Evolutionary conservation across 2,113 vertebrate genomes (phyloP), one percentile per base, ranked within the genome.

Genomic region (Oreocharis arfaki): DNA sequence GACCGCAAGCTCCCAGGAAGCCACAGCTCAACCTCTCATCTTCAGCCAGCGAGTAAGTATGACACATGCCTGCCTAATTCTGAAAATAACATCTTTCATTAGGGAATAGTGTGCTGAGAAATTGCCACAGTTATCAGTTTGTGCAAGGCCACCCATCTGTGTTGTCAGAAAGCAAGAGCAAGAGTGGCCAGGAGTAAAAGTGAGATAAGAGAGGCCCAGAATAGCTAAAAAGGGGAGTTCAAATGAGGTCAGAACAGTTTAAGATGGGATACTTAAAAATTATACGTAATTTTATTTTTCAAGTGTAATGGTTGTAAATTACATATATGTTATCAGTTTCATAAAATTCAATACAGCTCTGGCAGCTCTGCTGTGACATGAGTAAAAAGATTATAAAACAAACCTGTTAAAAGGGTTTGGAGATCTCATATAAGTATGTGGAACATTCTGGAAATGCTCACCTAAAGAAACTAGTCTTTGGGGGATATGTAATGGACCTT

Each of bases 201-300:
- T 42, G 89, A 96, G 97, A 97, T 97, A 97, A 97, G 92, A 92
- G 94, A 91, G 94, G 95, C 92, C 93, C 96, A 88, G 90, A 94
- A 97, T 89, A 84, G 53, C 89, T 89, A 91, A 95, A 95, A 95
- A 63, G 85, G 92, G 87, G 78, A 96, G 97, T 97, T 97, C 96
- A 97, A 92, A 84, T 90, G 57, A 97, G 97, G 97, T 93, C 96
- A 97, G 67, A 90, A 90, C 39, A 79, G 67, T 92, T 94, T 81
- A 84, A 94, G 68, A 81, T 20, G 35, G 68, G 49, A 95, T 74
- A 77, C 64, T 16, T 90, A 91, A 55, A 77, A 88, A 84, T 92
- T 90, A 80, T 12, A 77, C 11, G 14, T n/a, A 46, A 52, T 78
- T 94, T 52, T 53, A 27, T 85, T 84, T 94, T 70, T 64, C 30